A percentile compares a stretch with the other conserved stretches of the same genome.
Conservation (phyloP, 2,113 vertebrate species). For the Halcyon senegalensis region DNA sequence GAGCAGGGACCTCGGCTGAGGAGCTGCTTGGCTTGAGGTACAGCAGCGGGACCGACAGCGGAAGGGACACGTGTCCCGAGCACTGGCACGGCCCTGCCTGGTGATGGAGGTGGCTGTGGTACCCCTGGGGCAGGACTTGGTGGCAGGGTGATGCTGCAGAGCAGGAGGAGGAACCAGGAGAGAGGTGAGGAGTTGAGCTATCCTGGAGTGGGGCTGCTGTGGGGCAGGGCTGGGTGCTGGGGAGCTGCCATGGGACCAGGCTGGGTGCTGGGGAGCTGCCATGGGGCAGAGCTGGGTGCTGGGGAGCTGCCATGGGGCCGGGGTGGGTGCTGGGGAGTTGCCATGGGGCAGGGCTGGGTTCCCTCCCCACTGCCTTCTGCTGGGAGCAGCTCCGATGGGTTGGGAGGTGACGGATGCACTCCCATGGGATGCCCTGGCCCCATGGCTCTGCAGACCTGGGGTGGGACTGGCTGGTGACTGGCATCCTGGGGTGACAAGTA, state of each 20-base stretch:
- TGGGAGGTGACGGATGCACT: not conserved
- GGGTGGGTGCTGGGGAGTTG: not conserved
- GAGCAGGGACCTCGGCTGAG: fast-evolving
- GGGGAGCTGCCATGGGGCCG: not conserved
- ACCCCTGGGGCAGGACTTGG: not conserved
- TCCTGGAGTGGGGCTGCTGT: not conserved
- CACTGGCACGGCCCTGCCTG: fast-evolving
- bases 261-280: too few relatives aligned
- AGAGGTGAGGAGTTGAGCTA: not conserved
- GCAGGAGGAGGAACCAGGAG: not conserved
- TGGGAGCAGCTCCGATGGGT: fast-evolving
- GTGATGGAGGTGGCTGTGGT: not conserved
- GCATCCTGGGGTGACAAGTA: not conserved
- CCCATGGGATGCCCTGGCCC: not conserved
- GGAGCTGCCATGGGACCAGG: not conserved
- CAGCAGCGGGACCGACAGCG: not conserved
- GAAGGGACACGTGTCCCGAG: fast-evolving
- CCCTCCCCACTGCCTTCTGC: not conserved
- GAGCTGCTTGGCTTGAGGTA: not conserved
- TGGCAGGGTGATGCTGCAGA: fast-evolving
- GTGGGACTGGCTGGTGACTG: not conserved
- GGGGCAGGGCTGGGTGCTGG: not conserved
- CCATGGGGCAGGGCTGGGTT: not conserved
- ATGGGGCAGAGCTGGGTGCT: too few relatives aligned
- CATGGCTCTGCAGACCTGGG: not conserved